A percentile compares a stretch with the other conserved stretches of the same genome.
Conservation (phyloP, 1,140 invertebrate species). For the Thaumetopoea pityocampa region DNA sequence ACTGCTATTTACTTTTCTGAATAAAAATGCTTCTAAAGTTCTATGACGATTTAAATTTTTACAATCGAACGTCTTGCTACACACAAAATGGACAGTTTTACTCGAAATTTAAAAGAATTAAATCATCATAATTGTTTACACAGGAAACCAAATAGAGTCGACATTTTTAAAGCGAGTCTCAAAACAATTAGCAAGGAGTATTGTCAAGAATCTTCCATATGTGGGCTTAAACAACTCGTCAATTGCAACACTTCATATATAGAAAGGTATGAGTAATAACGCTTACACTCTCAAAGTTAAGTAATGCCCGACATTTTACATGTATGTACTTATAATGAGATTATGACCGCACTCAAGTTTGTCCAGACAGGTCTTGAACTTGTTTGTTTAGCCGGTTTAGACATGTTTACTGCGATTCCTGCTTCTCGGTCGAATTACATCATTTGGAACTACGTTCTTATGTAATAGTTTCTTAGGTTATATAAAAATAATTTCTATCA, state of each 20-base stretch:
- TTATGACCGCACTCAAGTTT: too few relatives aligned
- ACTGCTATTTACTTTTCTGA: conserved; percentile 29
- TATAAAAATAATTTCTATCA: background rate
- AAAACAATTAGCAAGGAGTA: conserved; percentile 54
- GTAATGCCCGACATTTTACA: too few relatives aligned
- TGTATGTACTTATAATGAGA: too few relatives aligned
- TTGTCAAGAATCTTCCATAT: conserved; percentile 61
- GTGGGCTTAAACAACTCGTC: conserved; percentile 63
- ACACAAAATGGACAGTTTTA: conserved; percentile 21
- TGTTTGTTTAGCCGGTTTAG: conserved; percentile 36
- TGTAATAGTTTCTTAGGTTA: background rate
- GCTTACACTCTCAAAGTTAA: too few relatives aligned
- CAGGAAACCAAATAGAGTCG: conserved; percentile 27
- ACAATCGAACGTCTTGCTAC: background rate
- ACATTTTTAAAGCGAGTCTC: conserved; percentile 42
- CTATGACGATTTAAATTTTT: conserved; percentile 1
- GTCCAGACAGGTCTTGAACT: conserved; percentile 38
- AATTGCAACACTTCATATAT: conserved; percentile 42
- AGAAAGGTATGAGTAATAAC: conserved; percentile 49
- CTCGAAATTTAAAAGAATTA: conserved; percentile 24
- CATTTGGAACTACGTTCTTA: conserved; percentile 3
- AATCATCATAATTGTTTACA: conserved; percentile 31
- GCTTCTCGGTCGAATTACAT: conserved; percentile 18
- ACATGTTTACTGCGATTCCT: conserved; percentile 35
- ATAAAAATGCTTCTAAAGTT: conserved; percentile 1